Evolutionary conservation across 2,888 invertebrate genomes (phyloP).

Genomic region (Zhuqinia jingwanae): DNA sequence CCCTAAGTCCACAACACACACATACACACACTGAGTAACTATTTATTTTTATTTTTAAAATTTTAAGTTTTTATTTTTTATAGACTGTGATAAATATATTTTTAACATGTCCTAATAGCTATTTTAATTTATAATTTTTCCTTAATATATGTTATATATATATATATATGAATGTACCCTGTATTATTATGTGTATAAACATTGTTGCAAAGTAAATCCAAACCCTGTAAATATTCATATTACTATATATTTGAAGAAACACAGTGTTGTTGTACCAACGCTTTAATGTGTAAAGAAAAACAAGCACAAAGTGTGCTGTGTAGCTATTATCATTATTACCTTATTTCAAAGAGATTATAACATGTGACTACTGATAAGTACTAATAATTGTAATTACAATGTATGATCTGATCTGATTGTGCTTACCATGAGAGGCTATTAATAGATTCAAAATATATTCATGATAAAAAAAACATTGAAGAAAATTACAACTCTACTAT

Average conservation of each 20-base stretch:
- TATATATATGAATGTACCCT: not conserved
- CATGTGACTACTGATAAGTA: not conserved
- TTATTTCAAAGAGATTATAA: slow-evolving; percentile 37
- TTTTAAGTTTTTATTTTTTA: slow-evolving; percentile 56
- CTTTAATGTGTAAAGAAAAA: slow-evolving; percentile 52
- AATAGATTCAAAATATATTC: not conserved
- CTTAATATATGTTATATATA: not conserved
- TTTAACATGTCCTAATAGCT: slow-evolving; percentile 38
- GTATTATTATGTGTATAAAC: no score
- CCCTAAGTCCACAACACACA: slow-evolving; percentile 59
- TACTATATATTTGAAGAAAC: not conserved
- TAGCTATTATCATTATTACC: not conserved
- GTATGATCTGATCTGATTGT: slow-evolving; percentile 53
- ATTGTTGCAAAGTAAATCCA: slow-evolving; percentile 14
- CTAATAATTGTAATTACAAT: not conserved
- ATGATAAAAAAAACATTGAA: no score
- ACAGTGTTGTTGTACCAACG: slow-evolving; percentile 62
- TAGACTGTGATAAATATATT: slow-evolving; percentile 71
- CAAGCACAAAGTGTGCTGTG: slow-evolving; percentile 11
- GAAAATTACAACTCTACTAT: no score
- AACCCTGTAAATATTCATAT: slow-evolving; percentile 16
- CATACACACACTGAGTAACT: slow-evolving; percentile 62
- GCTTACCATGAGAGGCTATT: slow-evolving; percentile 66
- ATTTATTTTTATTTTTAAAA: slow-evolving; percentile 56
- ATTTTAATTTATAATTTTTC: slow-evolving; percentile 29